Evolutionary conservation across 2,113 vertebrate species (phyloP), one percentile per base, ranked within the genome.

Genomic region (Castor canadensis): DNA sequence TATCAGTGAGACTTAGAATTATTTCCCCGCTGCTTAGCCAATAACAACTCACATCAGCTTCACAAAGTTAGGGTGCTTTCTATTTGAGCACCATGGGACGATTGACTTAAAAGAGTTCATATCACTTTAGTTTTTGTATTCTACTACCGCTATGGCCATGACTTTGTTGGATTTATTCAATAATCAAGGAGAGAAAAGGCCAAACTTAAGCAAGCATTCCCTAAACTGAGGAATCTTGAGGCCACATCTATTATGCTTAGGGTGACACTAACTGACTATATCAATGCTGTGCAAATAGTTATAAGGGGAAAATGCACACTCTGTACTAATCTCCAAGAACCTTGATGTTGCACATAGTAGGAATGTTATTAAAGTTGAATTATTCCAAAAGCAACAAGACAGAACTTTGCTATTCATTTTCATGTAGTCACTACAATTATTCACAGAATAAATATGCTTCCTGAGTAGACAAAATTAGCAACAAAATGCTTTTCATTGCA

Each of bases 351-450:
- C 64, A 83, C 22, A 2, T 49, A 38, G 54, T 54, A 64, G 47
- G 28, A 62, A 77, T 45, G 62, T 87, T 80, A 72, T 26, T 67
- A 60, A 91, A 90, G 71, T 94, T 97, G 90, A 95, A 89, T 67
- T 96, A 87, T 89, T 62, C 43, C 95, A 17, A 2, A 60, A 96
- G 77, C 58, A 86, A n/a, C 17, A 89, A 89, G 58, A 66, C 16
- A 38, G 15, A 28, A 47, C n/a, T 49, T 94, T 96, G 94, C 73
- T 66, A 79, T 97, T 97, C 45, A 83, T 97, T 97, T 97, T 95
- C 66, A 94, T 75, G 92, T 94, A 96, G 96, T 97, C 91, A 76
- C 93, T 94, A 73, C 86, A 90, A 52, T 84, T 93, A 76, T 93
- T 96, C 4, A 94, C 86, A 69, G 83, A 69, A 75, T 93, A 89